phyloP scores from a whole-genome alignment of 2,113 vertebrate genomes.

The Cnemophilus loriae region DNA sequence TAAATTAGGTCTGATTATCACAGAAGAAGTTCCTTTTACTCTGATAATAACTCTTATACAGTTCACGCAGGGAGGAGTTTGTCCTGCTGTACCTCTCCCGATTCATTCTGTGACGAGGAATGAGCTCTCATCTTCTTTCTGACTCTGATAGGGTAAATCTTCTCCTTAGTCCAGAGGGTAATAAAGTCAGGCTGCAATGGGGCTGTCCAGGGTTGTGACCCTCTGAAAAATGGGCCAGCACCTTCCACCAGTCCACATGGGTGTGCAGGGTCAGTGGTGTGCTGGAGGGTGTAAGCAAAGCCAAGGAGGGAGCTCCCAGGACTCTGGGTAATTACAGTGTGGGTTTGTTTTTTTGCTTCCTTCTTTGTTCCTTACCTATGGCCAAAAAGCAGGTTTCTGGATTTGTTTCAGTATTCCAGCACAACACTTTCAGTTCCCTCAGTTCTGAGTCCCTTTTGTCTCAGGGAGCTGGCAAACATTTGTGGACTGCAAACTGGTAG shows the following conservation, averaged over 20 bases:
- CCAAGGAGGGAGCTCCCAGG: neutral
- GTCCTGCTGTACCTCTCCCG: neutral
- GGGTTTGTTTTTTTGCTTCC: neutral
- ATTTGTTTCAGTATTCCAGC: neutral
- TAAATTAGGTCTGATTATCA: neutral
- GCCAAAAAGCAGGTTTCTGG: neutral
- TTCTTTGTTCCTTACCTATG: neutral
- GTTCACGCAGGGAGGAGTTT: fast-evolving
- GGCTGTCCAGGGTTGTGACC: neutral
- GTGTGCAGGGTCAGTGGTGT: neutral
- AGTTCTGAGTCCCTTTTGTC: neutral
- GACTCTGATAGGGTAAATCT: neutral
- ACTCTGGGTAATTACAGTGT: neutral
- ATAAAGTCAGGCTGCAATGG: neutral
- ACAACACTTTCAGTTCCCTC: neutral
- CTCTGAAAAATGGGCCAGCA: neutral
- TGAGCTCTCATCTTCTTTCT: neutral
- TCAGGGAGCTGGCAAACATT: neutral
- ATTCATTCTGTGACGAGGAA: neutral
- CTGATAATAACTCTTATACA: neutral
- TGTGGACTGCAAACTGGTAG: neutral
- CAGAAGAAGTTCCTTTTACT: neutral
- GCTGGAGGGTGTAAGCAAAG: neutral
- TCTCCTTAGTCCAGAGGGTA: neutral
- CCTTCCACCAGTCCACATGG: fast-evolving